Evolutionary conservation across 2,888 invertebrate species (phyloP), one percentile per base, ranked within the genome.

Genomic region (Eupithecia abbreviata): DNA sequence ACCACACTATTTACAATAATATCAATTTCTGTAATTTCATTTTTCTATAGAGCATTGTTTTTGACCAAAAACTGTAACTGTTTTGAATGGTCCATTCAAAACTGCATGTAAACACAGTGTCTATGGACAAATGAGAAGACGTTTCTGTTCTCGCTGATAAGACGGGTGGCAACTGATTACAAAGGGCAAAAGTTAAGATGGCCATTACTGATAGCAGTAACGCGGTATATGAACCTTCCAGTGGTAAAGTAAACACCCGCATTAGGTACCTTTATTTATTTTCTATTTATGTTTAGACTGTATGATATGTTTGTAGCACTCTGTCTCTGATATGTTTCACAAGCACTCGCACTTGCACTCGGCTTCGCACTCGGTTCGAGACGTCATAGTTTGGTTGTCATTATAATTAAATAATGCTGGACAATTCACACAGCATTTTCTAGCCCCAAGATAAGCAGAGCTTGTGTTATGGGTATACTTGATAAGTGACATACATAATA

Each of bases 131-230:
- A 89, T 88, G 89, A 86, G 88, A 88, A 91, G 88, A 88, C 82
- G 82, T 80, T 80, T 76, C 84, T 90, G 90, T 91, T 87, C 85
- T 87, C 86, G 89, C 88, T 86, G 84, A 91, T 92, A 93, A 92
- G 85, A 80, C 88, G 84, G 91, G 91, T 93, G 92, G 92, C 88
- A 92, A 93, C 92, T 88, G 93, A 93, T 93, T 93, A 81, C 74
- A 81, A 82, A 83, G 93, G 90, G 86, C 91, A 93, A 90, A 90
- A 87, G 93, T 90, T 90, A 91, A 93, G 92, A 92, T 90, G 91
- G 87, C 87, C 85, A 87, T 87, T 89, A 88, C 83, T 82, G 93
- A 93, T 92, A 93, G 84, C 81, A 83, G 78, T 87, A 88, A 87
- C 84, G 86, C 85, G 90, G 93, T 90, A 86, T 93, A 90, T 91